A percentile compares a stretch with the other conserved stretches of the same genome.
These are phyloP conservation scores for Bruchidius siliquastri DNA, from an alignment of 2,888 invertebrate species.

Conservation along the genomic window DNA sequence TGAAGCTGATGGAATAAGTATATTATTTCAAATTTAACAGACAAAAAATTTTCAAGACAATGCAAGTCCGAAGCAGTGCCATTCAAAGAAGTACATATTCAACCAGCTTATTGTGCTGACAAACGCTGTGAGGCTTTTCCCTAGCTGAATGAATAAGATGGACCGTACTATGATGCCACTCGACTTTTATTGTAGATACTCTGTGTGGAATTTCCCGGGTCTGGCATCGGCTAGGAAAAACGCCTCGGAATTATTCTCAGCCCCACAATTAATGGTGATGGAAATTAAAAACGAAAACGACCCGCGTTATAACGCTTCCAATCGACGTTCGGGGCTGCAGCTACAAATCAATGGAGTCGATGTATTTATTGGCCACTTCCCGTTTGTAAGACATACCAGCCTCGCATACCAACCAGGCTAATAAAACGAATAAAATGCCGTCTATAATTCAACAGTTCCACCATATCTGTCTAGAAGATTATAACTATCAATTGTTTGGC, in stretches of 20 bases:
- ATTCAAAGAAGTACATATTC: no score
- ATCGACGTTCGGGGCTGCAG: constrained; percentile 1
- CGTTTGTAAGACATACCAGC: not conserved
- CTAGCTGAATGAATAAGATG: no score
- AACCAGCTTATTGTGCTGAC: no score
- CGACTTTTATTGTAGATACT: no score
- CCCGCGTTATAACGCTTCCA: not conserved
- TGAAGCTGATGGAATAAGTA: no score
- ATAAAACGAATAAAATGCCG: not conserved
- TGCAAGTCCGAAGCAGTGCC: no score
- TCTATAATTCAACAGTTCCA: not conserved
- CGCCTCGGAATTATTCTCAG: constrained; percentile 33
- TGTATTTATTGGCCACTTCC: not conserved
- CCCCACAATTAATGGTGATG: constrained; percentile 44
- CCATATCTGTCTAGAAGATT: no score
- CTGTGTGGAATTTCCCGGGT: not conserved
- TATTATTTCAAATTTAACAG: no score
- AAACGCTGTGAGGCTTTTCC: no score
- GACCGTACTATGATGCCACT: no score
- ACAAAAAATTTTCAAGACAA: no score
- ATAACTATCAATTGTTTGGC: no score
- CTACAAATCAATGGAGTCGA: constrained; percentile 15
- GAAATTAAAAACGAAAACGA: constrained; percentile 45
- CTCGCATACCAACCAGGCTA: not conserved
- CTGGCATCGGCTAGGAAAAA: constrained; percentile 16